phyloP scores from a whole-genome alignment of 1,140 invertebrate genomes.

The Temnothorax longispinosus region DNA sequence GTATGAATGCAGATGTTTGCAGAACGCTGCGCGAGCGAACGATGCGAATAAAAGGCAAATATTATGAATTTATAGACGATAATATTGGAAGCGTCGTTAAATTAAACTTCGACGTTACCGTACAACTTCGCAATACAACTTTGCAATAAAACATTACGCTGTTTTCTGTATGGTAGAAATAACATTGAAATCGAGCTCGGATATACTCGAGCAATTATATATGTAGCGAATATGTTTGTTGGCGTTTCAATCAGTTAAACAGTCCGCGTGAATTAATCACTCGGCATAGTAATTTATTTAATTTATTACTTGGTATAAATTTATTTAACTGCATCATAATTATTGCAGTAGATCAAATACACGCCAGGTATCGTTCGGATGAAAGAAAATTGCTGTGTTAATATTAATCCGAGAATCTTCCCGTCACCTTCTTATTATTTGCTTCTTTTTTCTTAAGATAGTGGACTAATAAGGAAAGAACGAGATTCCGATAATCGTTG shows the following conservation, averaged over 20 bases:
- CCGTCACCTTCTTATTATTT: not conserved
- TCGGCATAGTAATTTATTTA: slow-evolving; percentile 19
- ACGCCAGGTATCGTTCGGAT: not conserved
- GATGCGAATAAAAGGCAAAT: slow-evolving; percentile 18
- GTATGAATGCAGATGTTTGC: slow-evolving; percentile 31
- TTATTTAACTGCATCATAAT: slow-evolving; percentile 37
- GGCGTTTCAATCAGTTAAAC: slow-evolving; percentile 31
- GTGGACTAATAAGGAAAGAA: slow-evolving; percentile 20
- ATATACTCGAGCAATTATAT: slow-evolving; percentile 26
- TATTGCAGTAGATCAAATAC: not conserved
- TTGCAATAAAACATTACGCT: slow-evolving; percentile 28
- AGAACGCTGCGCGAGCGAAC: not conserved
- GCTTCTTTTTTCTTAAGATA: not conserved
- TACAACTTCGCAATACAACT: not conserved
- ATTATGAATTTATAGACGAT: slow-evolving; percentile 28
- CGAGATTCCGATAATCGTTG: slow-evolving; percentile 39
- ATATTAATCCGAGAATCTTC: not conserved
- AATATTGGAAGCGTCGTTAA: slow-evolving; percentile 25
- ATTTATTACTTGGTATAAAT: slow-evolving; percentile 33
- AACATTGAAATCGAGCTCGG: slow-evolving; percentile 48
- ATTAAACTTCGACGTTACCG: slow-evolving; percentile 45
- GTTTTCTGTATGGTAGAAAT: slow-evolving; percentile 31
- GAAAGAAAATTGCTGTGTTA: not conserved
- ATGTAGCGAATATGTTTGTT: slow-evolving; percentile 31
- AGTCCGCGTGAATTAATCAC: slow-evolving; percentile 23